phyloP scores from a whole-genome alignment of 2,888 invertebrate species.

The Sphaerophoria rueppellii region DNA sequence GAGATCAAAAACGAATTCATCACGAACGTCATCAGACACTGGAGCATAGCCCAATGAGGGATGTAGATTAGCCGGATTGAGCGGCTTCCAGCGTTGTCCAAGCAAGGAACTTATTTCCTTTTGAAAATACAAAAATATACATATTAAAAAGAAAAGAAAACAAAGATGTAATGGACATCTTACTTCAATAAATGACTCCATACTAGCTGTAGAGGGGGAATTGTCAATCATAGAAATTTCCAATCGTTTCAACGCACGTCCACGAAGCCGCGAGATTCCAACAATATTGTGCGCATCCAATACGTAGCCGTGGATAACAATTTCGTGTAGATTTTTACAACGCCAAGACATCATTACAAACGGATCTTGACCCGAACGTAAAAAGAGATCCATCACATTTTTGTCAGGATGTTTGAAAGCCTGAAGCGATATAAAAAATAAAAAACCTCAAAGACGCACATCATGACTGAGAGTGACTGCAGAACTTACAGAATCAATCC shows the following conservation, averaged over 20 bases:
- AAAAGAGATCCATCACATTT: slow-evolving; percentile 78
- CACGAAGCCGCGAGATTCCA: slow-evolving; percentile 81
- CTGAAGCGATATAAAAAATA: slow-evolving; percentile 52
- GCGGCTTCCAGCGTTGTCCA: slow-evolving; percentile 80
- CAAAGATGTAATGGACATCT: slow-evolving; percentile 11
- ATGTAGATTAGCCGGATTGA: slow-evolving; percentile 78
- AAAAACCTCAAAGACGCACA: neutral
- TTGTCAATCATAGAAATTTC: slow-evolving; percentile 81
- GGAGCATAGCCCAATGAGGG: slow-evolving; percentile 78
- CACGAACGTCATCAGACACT: slow-evolving; percentile 80
- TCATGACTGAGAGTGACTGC: neutral
- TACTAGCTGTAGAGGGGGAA: slow-evolving; percentile 77
- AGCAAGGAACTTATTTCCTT: slow-evolving; percentile 81
- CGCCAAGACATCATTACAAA: slow-evolving; percentile 86
- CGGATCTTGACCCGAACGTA: slow-evolving; percentile 82
- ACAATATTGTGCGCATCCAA: slow-evolving; percentile 81
- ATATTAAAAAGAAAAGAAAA: too few species aligned
- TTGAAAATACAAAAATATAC: neutral
- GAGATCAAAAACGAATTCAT: slow-evolving; percentile 81
- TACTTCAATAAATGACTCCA: slow-evolving; percentile 79
- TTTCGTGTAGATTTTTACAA: slow-evolving; percentile 83
- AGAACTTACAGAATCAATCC: slow-evolving; percentile 80
- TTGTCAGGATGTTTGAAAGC: slow-evolving; percentile 79
- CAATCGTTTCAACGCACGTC: slow-evolving; percentile 79
- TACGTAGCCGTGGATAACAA: slow-evolving; percentile 83